Conservation (phyloP, 2,888 invertebrate genomes). For the Protophormia terraenovae region DNA sequence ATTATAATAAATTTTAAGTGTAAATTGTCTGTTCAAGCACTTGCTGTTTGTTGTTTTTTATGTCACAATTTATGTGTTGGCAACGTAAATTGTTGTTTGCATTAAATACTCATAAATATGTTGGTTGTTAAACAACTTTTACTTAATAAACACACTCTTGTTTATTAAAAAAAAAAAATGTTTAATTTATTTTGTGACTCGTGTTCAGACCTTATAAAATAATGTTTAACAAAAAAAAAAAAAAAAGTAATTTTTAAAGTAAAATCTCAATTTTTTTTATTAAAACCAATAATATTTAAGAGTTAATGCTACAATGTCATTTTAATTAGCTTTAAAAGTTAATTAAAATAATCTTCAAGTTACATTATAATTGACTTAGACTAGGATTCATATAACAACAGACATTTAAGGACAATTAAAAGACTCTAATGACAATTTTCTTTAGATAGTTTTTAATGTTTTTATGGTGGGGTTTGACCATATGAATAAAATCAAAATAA, state of each 20-base stretch:
- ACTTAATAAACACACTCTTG: conserved; percentile 39
- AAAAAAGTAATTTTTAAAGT: not conserved
- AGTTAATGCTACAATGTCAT: conserved; percentile 32
- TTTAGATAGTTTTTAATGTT: not conserved
- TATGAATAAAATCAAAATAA: conserved; percentile 29
- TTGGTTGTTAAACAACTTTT: conserved; percentile 66
- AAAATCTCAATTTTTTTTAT: not conserved
- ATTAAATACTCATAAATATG: conserved; percentile 54
- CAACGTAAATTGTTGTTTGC: conserved; percentile 59
- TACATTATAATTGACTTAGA: conserved; percentile 34
- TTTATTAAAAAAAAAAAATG: conserved; percentile 12
- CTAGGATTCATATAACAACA: conserved; percentile 35
- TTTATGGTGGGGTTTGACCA: conserved; percentile 7
- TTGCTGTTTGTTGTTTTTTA: conserved; percentile 59
- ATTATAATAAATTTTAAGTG: conserved; percentile 53
- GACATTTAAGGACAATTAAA: conserved; percentile 49
- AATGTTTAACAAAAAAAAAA: not conserved
- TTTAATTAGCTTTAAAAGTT: conserved; percentile 46
- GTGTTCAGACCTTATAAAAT: too few relatives aligned
- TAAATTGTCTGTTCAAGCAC: conserved; percentile 57
- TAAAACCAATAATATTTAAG: not conserved
- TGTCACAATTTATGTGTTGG: conserved; percentile 60
- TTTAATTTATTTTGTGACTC: conserved; percentile 45
- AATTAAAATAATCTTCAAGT: conserved; percentile 31
- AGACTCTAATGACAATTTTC: conserved; percentile 61